Base-by-base conservation (phyloP, 1,140 invertebrate species). In the Tetragonula clypearis region DNA sequence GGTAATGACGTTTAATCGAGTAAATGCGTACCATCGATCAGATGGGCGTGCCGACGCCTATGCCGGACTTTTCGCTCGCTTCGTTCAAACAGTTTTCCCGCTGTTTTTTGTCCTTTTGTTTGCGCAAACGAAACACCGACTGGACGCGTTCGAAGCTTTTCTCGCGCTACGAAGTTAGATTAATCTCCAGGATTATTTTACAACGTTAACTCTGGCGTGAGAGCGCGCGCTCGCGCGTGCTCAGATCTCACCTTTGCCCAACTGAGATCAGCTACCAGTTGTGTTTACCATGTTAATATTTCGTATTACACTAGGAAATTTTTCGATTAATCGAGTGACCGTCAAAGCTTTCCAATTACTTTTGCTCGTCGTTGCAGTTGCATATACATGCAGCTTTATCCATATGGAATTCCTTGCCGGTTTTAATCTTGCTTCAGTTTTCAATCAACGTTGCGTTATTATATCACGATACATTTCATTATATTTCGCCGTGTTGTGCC, bases 1-100 rank as follows among this genome's bases (percentile, higher is more conserved):
- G 75, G 71, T 89, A 89, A 84, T 87, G 86, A 87, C 88, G 88
- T 84, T 90, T 90, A 90, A 89, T 90, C 88, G 88, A 85, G 81
- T 85, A 84, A 77, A 84, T 80, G 74, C 60, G 85, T 86, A 35
- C 41, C 71, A 71, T 58, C 80, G 86, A 87, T 90, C 77, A 53
- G 76, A 15, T 55, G 17, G 60, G 77, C 74, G 11, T 78, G 77
- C 58, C 35, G 19, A 62, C 26, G 21, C 21, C 66, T 69, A 35
- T 72, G 62, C 58, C 62, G 83, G 76, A 89, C 78, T 90, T 90
- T 89, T 82, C 88, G 79, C 68, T 80, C 80, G 41, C 6, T 8
- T 49, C 82, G 88, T 69, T 80, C 85, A 60, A 89, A 90, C 86
- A 76, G 88, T 82, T 80, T 84, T 79, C 72, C 78, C 85, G 83